A percentile compares a stretch with the other conserved stretches of the same genome.
Evolutionary conservation across 2,888 invertebrate species (phyloP).

Genomic region (Diploptera punctata): DNA sequence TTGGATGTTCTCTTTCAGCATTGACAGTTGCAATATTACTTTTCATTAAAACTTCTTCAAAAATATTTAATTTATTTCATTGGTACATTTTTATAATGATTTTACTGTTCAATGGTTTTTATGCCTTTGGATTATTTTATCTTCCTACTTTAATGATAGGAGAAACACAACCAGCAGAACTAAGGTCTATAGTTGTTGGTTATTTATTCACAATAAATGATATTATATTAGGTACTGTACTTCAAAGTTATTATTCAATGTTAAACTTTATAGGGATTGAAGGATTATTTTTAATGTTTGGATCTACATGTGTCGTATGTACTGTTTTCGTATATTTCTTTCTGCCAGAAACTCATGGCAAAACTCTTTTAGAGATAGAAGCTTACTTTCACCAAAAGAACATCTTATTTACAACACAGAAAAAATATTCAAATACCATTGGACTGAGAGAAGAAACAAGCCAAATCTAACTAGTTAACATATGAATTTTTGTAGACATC

Average conservation of each 20-base stretch:
- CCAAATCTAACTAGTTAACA: too few species aligned
- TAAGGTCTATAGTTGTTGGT: background rate
- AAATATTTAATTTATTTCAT: too few species aligned
- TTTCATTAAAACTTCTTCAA: background rate
- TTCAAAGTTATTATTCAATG: background rate
- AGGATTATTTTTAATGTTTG: background rate
- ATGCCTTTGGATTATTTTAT: background rate
- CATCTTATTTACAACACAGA: background rate
- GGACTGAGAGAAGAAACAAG: too few species aligned
- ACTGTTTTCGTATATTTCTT: background rate
- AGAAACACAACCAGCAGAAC: background rate
- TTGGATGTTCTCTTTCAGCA: background rate
- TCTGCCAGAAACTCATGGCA: background rate
- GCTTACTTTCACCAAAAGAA: background rate
- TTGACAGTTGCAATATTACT: background rate
- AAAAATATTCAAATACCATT: too few species aligned
- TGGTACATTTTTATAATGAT: background rate
- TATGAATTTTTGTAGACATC: too few species aligned
- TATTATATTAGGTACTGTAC: background rate
- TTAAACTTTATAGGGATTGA: background rate
- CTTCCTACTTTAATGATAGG: background rate
- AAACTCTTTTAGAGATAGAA: background rate
- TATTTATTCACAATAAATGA: background rate
- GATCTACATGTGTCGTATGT: background rate
- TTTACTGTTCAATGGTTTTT: background rate